Evolutionary conservation across 2,797 vertebrate genomes (phyloP).

Genomic region (Pseudochaenichthys georgianus): DNA sequence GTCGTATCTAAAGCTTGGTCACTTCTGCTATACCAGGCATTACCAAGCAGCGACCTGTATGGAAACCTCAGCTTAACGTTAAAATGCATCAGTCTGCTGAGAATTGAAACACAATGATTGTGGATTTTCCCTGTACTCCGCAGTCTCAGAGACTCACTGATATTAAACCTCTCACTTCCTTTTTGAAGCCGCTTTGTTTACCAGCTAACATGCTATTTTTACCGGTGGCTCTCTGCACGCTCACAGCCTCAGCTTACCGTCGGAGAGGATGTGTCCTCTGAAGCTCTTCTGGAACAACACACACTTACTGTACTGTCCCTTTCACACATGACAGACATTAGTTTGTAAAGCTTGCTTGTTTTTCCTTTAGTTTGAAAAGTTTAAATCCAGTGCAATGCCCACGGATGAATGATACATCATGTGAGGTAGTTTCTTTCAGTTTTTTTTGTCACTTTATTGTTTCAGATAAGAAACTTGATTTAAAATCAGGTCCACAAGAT

Average conservation of each 20-base stretch:
- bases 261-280: constrained; percentile 51
- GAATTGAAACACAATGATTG: constrained; percentile 53
- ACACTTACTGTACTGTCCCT: not conserved
- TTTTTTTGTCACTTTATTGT: too few species aligned
- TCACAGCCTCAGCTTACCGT: constrained; percentile 36
- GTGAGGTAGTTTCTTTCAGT: too few species aligned
- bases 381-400: too few species aligned
- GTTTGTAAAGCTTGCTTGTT: too few species aligned
- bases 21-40: not conserved
- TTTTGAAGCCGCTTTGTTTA: constrained; percentile 92
- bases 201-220: constrained; percentile 90
- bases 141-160: constrained; percentile 68
- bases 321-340: too few species aligned
- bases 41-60: constrained; percentile 26
- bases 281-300: constrained; percentile 26
- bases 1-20: not conserved
- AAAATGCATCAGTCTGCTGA: constrained; percentile 43
- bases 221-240: constrained; percentile 65
- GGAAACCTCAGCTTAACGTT: constrained; percentile 46
- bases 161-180: constrained; percentile 94
- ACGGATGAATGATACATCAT: too few species aligned
- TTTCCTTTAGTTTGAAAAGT: too few species aligned
- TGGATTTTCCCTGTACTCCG: constrained; percentile 72
- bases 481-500: too few species aligned
- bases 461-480: too few species aligned